Conservation (phyloP, 2,113 vertebrate genomes). For the Mormoops blainvillei region DNA sequence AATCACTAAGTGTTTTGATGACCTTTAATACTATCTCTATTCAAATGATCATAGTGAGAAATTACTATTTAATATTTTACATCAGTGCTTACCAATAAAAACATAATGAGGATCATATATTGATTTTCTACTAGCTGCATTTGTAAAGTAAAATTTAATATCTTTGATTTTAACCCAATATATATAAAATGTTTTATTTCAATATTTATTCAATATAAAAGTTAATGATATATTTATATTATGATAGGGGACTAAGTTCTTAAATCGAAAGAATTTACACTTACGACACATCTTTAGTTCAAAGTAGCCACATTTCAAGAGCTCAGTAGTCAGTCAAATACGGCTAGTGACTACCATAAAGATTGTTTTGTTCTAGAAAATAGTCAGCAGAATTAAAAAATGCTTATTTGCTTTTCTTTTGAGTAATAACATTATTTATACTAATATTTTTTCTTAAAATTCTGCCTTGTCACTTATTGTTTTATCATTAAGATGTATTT, state of each 20-base stretch:
- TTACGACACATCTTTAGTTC: background rate
- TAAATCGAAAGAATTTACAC: background rate
- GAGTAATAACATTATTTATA: background rate
- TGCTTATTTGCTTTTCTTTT: background rate
- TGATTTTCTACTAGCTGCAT: background rate
- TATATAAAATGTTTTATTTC: background rate
- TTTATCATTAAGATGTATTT: background rate
- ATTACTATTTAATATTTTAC: background rate
- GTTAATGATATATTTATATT: background rate
- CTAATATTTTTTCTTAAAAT: background rate
- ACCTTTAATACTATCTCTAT: background rate
- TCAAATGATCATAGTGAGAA: background rate
- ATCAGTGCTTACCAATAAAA: background rate
- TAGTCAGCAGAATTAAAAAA: background rate
- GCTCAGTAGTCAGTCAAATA: rapidly evolving
- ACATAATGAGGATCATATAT: background rate
- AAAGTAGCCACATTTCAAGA: background rate
- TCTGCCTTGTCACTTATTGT: background rate
- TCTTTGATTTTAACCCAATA: background rate
- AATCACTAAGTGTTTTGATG: background rate
- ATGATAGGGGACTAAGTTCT: background rate
- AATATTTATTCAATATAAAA: background rate
- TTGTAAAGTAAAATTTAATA: background rate
- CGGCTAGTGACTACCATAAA: background rate
- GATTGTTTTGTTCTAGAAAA: background rate